Evolutionary conservation across 2,113 vertebrate species (phyloP).

Genomic region (Amphilophus citrinellus): DNA sequence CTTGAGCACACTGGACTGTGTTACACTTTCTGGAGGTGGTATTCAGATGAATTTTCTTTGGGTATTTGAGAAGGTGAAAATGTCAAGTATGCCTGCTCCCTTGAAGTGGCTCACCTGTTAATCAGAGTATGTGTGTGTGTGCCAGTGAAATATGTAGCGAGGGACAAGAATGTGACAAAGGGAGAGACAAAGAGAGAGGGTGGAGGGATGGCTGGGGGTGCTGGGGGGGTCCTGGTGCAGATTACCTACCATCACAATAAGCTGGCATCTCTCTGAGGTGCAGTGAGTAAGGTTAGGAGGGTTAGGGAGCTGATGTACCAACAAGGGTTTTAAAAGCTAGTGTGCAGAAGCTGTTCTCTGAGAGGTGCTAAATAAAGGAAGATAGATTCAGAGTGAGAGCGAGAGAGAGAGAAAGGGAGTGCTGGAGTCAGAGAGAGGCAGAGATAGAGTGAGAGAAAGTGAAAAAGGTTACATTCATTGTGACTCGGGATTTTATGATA

Average conservation of each 20-base stretch:
- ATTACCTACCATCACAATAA: conserved; percentile 48
- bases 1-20: conserved; percentile 14
- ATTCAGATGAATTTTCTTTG: conserved; percentile 36
- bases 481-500: conserved; percentile 4
- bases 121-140: conserved; percentile 1
- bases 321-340: conserved; percentile 64
- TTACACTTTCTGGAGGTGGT: conserved; percentile 21
- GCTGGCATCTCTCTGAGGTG: conserved; percentile 50
- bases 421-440: conserved; percentile 9
- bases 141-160: not conserved
- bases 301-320: conserved; percentile 68
- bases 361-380: conserved; percentile 40
- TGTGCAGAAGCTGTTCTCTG: conserved; percentile 47
- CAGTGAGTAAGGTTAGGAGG: conserved; percentile 53
- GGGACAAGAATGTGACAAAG: conserved; percentile 25
- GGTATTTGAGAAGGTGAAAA: conserved; percentile 42
- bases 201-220: too few species aligned
- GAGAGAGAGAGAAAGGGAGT: not conserved
- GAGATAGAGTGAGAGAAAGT: conserved; percentile 1
- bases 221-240: not conserved
- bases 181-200: conserved; percentile 18
- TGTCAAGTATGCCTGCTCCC: conserved; percentile 44
- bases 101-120: conserved; percentile 47
- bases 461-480: not conserved
- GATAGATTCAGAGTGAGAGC: not conserved